Conservation (phyloP, 1,140 invertebrate species). For the Macrobrachium nipponense region DNA sequence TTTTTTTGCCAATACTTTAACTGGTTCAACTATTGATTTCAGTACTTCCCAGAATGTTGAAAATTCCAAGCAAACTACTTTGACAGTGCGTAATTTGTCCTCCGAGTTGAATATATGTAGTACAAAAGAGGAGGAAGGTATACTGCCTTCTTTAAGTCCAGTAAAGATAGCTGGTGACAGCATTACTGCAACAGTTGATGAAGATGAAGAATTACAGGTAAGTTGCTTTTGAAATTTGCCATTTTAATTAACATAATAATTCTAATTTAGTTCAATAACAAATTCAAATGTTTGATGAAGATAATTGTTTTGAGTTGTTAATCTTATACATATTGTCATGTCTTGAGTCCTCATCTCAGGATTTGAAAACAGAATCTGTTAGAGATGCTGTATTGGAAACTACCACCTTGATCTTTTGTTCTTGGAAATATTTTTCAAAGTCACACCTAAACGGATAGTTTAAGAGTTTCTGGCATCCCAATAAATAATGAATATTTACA, state of each 20-base stretch:
- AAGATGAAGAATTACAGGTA: slow-evolving; percentile 61
- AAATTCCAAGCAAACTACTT: slow-evolving; percentile 38
- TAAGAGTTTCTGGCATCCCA: too few species aligned
- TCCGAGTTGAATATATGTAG: slow-evolving; percentile 42
- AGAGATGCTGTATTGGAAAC: too few species aligned
- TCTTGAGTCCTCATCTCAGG: too few species aligned
- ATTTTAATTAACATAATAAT: too few species aligned
- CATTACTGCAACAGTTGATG: slow-evolving; percentile 15
- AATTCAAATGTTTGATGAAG: background rate
- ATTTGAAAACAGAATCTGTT: too few species aligned
- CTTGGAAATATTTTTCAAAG: too few species aligned
- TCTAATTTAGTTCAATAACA: background rate
- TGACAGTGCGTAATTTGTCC: slow-evolving; percentile 47
- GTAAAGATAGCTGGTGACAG: slow-evolving; percentile 20
- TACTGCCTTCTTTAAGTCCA: slow-evolving; percentile 21
- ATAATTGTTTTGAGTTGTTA: too few species aligned
- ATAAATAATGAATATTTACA: too few species aligned
- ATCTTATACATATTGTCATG: too few species aligned
- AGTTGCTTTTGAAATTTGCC: background rate
- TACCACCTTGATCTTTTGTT: too few species aligned
- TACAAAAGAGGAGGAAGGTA: slow-evolving; percentile 28
- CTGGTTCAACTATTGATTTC: background rate
- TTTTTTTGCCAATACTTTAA: too few species aligned
- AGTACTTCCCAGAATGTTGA: background rate
- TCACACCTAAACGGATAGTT: too few species aligned